Percentiles rank a stretch among this genome's conserved stretches.
Conservation (phyloP, 2,888 invertebrate species). For the Chromoteleia sp. region DNA sequence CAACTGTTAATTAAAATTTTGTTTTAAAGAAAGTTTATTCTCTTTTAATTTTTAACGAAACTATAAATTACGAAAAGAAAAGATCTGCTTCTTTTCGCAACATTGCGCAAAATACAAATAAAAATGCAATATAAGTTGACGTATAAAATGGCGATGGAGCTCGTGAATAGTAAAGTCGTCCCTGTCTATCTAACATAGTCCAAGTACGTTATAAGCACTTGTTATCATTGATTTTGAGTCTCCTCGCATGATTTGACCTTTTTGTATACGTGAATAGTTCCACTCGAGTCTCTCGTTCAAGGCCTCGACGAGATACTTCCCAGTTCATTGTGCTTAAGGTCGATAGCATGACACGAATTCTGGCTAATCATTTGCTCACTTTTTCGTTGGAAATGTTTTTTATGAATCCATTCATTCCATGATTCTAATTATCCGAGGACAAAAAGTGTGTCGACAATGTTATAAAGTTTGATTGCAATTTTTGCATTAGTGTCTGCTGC, state of each 20-base stretch:
- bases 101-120: neutral
- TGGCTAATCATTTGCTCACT: slow-evolving; percentile 27
- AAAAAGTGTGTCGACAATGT: neutral
- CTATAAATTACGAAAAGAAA: too few species aligned
- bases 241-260: slow-evolving; percentile 44
- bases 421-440: neutral
- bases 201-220: slow-evolving; percentile 36
- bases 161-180: slow-evolving; percentile 13
- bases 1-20: too few species aligned
- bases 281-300: slow-evolving; percentile 42
- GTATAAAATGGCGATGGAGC: neutral
- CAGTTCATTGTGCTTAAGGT: slow-evolving; percentile 58
- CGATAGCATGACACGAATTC: slow-evolving; percentile 54
- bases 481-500: too few species aligned
- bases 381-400: slow-evolving; percentile 27
- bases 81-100: too few species aligned
- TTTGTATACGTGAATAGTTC: slow-evolving; percentile 37
- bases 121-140: neutral
- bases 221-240: slow-evolving; percentile 52
- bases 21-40: too few species aligned
- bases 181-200: slow-evolving; percentile 30
- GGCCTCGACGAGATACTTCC: slow-evolving; percentile 44
- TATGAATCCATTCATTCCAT: neutral
- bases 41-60: too few species aligned
- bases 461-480: neutral